A percentile compares a stretch with the other conserved stretches of the same genome.
phyloP scores from a whole-genome alignment of 2,113 vertebrate species.

The Cromileptes altivelis region DNA sequence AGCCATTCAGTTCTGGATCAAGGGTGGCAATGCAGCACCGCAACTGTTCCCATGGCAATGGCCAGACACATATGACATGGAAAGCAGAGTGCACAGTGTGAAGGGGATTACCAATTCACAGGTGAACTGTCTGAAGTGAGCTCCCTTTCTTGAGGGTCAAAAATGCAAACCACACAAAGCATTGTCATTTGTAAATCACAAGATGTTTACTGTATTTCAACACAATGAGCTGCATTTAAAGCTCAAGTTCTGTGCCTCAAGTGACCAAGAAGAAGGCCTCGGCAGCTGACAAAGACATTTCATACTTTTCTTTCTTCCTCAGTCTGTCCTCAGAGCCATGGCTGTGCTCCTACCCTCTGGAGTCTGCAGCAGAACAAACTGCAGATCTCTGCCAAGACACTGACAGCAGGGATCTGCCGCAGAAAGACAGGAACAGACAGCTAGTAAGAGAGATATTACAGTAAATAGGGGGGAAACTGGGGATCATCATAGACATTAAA shows the following conservation, averaged over 20 bases:
- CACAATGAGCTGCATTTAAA: background rate
- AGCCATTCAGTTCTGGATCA: slow-evolving; percentile 55
- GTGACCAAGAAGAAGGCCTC: slow-evolving; percentile 22
- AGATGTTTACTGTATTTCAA: background rate
- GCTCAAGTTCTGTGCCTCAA: slow-evolving; percentile 9
- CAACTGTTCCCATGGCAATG: slow-evolving; percentile 75
- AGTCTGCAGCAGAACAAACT: slow-evolving; percentile 46
- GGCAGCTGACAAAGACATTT: slow-evolving; percentile 60
- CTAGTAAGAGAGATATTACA: slow-evolving; percentile 8
- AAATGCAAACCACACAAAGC: background rate
- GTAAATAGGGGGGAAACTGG: slow-evolving; percentile 29
- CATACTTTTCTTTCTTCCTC: background rate
- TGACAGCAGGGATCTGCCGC: slow-evolving; percentile 24
- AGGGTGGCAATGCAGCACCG: slow-evolving; percentile 48
- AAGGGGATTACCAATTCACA: slow-evolving; percentile 28
- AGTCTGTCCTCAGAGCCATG: background rate
- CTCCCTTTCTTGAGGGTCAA: slow-evolving; percentile 2
- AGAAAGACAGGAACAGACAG: background rate
- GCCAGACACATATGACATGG: slow-evolving; percentile 48
- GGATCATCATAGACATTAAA: background rate
- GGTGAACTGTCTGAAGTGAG: slow-evolving; percentile 18
- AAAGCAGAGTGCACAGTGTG: slow-evolving; percentile 26
- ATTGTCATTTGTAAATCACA: slow-evolving; percentile 26
- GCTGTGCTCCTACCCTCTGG: slow-evolving; percentile 29
- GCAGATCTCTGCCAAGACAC: slow-evolving; percentile 39